phyloP scores from a whole-genome alignment of 1,140 invertebrate genomes.

The Tetranychus cinnabarinus region DNA sequence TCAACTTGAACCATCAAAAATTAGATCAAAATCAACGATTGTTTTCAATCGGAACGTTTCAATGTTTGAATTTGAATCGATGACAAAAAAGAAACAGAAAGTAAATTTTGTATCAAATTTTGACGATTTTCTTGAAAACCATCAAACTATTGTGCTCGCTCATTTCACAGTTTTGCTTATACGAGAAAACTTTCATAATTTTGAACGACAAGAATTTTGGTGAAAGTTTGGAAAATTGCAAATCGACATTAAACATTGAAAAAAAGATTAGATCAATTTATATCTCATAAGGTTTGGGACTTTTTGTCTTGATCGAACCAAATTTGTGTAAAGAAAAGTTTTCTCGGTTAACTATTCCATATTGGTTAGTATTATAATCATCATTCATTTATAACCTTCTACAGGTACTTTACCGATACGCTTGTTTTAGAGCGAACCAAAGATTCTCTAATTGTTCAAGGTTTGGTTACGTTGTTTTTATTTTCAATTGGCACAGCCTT shows the following conservation, averaged over 20 bases:
- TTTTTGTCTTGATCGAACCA: too few species aligned
- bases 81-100: too few species aligned
- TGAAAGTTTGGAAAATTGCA: neutral
- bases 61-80: neutral
- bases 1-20: neutral
- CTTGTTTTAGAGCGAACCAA: conserved; percentile 1
- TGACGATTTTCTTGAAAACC: too few species aligned
- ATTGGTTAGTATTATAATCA: neutral
- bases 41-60: neutral
- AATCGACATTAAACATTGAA: neutral
- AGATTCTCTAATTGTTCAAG: conserved; percentile 4
- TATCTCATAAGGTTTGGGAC: too few species aligned
- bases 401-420: neutral
- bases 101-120: too few species aligned
- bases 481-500: conserved; percentile 1
- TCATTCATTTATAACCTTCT: neutral
- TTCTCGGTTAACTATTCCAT: neutral
- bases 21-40: neutral
- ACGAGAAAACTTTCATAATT: too few species aligned
- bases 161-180: too few species aligned
- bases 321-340: too few species aligned
- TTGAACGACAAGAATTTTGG: neutral
- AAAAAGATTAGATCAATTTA: neutral
- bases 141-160: too few species aligned
- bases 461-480: neutral